A percentile compares a stretch with the other conserved stretches of the same genome.
Evolutionary conservation across 1,140 invertebrate genomes (phyloP).

Genomic region (Drosophila tropicalis): DNA sequence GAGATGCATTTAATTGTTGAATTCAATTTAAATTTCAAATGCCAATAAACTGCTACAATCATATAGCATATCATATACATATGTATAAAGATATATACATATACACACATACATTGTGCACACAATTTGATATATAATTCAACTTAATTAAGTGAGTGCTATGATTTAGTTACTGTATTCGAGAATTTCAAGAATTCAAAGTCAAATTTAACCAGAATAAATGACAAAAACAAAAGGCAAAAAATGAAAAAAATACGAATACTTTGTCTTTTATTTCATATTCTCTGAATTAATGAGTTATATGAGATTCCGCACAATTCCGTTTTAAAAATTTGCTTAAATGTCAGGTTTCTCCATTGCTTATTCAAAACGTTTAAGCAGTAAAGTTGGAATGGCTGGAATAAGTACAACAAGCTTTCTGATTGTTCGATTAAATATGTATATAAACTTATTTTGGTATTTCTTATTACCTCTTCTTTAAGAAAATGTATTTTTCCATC

Average conservation of each 20-base stretch:
- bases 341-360: too few species aligned
- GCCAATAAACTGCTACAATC: constrained; percentile 13
- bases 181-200: constrained; percentile 20
- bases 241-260: neutral
- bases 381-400: too few species aligned
- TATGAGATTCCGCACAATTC: neutral
- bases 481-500: too few species aligned
- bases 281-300: neutral
- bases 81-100: neutral
- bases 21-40: constrained; percentile 16
- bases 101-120: neutral
- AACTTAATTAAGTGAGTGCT: constrained; percentile 6
- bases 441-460: too few species aligned
- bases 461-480: too few species aligned
- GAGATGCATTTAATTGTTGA: constrained; percentile 48
- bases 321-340: neutral
- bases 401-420: too few species aligned
- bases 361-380: too few species aligned
- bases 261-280: constrained; percentile 1
- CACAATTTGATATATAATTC: neutral
- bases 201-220: constrained; percentile 33
- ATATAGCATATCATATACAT: neutral
- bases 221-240: neutral
- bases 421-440: too few species aligned
- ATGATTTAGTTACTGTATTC: constrained; percentile 6